Base-by-base conservation (phyloP, 2,888 invertebrate genomes). In the Caenorhabditis drosophilae region DNA sequence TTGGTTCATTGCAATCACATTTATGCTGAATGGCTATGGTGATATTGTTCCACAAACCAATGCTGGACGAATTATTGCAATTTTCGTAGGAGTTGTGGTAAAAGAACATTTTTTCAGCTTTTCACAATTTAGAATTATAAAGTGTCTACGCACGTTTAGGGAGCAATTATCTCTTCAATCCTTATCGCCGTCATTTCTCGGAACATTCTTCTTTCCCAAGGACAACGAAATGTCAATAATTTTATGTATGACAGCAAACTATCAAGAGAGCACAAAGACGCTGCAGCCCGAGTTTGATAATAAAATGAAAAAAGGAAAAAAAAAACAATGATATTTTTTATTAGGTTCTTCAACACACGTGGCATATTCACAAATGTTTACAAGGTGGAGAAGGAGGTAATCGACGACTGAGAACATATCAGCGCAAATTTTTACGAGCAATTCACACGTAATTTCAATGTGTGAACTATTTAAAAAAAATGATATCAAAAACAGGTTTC, bases 191-290 rank as follows among this genome's bases (percentile, higher is more conserved):
- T 98, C 83, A 93, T 98, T 85, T 97, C 97, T 84, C 90, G 96
- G 85, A 98, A 98, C 88, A 89, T 98, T 88, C 96, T 98, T 87
- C 89, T 98, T 85, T 93, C 95, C 84, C 89, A 96, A 88, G 97
- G 97, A 81, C 97, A 98, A 88, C 44, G 97, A 88, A 97, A 98
- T 88, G 98, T 98, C 84, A 98, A 98, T 88, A 97, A 97, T 89
- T 98, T 98, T 88, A 98, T 98, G 97, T 97, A 97, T 94, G 98
- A 98, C 88, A 97, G 97, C 85, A 96, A 97, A 88, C 89, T 98
- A 86, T 94, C 95, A 83, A 96, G 97, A 89, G 76, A 97, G 95
- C 89, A 98, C 87, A 98, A 99, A 90, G 95, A 98, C 87, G 94
- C 97, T 77, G 98, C 98, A 76, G 98, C 98, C 73, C 96, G 98